Conservation (phyloP, 1,140 invertebrate species). For the Yoshiicerus persimilis region DNA sequence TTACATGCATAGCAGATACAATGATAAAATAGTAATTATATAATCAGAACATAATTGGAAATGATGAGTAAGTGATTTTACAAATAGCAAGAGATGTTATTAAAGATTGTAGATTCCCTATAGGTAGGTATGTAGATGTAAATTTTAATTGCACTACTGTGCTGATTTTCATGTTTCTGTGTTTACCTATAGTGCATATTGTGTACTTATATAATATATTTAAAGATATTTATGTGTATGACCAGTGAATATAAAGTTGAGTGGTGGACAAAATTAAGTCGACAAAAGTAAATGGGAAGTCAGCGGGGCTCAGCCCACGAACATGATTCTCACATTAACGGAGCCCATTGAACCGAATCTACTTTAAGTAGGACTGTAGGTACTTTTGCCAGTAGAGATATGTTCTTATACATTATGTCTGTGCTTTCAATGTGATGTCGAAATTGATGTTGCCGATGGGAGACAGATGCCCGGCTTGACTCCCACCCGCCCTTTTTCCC, state of each 20-base stretch:
- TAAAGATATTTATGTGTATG: neutral
- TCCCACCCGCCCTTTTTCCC: neutral
- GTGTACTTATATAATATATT: neutral
- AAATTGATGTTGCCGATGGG: neutral
- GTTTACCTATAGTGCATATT: neutral
- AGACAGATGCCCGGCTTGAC: neutral
- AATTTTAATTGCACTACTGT: too few species aligned
- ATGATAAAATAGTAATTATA: too few species aligned
- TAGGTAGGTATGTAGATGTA: too few species aligned
- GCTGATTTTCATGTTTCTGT: too few species aligned
- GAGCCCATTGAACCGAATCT: neutral
- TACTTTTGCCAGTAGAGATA: neutral
- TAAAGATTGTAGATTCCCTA: too few species aligned
- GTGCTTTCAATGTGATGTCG: neutral
- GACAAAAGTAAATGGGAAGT: neutral
- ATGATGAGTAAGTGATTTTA: too few species aligned
- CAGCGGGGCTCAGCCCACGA: conserved; percentile 10
- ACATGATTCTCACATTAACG: conserved; percentile 28
- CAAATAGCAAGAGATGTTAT: too few species aligned
- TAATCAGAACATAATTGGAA: too few species aligned
- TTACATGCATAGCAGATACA: too few species aligned
- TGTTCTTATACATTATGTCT: neutral
- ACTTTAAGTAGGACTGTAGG: neutral
- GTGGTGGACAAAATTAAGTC: neutral
- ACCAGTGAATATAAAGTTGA: neutral